Evolutionary conservation across 2,113 vertebrate genomes (phyloP), one percentile per base, ranked within the genome.

Genomic region (Thunnus thynnus): DNA sequence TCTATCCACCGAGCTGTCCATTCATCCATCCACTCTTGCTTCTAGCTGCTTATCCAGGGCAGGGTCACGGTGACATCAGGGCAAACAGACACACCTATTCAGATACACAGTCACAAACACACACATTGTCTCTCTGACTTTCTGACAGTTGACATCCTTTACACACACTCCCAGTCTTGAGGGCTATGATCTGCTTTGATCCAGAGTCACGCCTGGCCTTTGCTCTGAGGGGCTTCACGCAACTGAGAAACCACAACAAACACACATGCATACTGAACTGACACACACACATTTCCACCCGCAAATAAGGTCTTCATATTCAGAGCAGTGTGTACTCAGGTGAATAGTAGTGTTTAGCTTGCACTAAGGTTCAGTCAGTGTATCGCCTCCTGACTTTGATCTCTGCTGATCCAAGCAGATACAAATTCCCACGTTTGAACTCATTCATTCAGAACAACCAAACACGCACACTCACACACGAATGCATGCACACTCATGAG

Each of bases 311-410:
- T 47, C 13, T 54, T 65, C 20, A 13, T n/a, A 62, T 86, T 64
- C 36, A 70, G n/a, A 76, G 17, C 62, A 18, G 7, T 77, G 76
- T 81, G 76, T 58, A n/a, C 60, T 18, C n/a, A 57, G 67, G 36
- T 57, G 61, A 77, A 22, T 57, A 65, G 56, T 27, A 55, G 12
- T 50, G 1, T 72, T 30, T 48, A 6, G 8, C 41, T 55, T 61
- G 16, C n/a, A 12, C 14, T 67, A 5, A 41, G 27, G 41, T 60
- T 58, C 55, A 47, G 55, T 72, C 52, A 46, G 13, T 68, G 58
- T n/a, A 10, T 46, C 70, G 72, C 41, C 58, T 48, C 36, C 61
- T 54, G 57, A 73, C 76, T 82, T 90, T 87, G 72, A 88, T 85
- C 44, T 74, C 16, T 50, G 52, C 54, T 61, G 13, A 66, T 71